Percentiles rank a stretch among this genome's conserved stretches.
Conservation (phyloP, 2,797 vertebrate genomes). For the Urosaurus nigricauda region DNA sequence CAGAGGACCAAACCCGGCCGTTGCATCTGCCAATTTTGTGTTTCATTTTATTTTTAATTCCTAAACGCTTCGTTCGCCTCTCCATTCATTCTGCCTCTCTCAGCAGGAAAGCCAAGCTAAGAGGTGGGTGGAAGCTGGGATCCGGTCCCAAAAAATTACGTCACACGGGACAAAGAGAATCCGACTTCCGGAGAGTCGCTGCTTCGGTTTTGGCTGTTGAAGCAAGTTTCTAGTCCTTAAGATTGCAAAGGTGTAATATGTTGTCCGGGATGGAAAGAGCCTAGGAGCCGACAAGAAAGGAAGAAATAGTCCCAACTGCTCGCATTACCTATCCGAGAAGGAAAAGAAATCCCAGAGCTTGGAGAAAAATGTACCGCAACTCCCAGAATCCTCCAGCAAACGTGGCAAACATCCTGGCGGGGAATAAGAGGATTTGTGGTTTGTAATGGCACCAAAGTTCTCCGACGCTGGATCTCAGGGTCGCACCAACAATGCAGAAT, state of each 20-base stretch:
- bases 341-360: neutral
- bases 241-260: neutral
- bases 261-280: neutral
- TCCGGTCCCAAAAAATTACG: neutral
- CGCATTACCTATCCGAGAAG: no score
- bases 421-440: no score
- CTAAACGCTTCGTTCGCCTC: neutral
- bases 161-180: neutral
- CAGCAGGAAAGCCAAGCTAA: neutral
- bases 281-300: neutral
- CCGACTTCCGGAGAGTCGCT: no score
- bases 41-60: neutral
- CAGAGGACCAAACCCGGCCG: neutral
- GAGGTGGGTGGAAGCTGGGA: neutral
- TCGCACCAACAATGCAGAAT: no score
- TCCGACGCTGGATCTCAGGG: no score
- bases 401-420: no score
- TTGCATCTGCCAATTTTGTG: neutral
- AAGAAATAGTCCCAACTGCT: no score
- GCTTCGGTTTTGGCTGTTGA: neutral
- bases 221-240: neutral
- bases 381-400: no score
- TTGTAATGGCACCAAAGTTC: no score
- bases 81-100: neutral
- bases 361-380: neutral